These are phyloP conservation scores for Fukomys damarensis DNA, from an alignment of 2,113 vertebrate genomes.

Conservation along the genomic window DNA sequence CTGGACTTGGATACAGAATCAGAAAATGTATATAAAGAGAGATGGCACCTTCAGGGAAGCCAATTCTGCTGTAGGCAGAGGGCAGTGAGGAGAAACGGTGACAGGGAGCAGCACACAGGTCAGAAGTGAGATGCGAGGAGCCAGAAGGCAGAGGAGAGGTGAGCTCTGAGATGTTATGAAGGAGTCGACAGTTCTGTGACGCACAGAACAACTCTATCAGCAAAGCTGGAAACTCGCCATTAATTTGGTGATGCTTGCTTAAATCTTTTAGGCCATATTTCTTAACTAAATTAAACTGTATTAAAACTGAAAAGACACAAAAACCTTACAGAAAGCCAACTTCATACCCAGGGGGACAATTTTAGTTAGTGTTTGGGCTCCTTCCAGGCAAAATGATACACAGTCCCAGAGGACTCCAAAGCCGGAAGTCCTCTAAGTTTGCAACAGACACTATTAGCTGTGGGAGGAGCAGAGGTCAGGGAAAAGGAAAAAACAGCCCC, in stretches of 20 bases:
- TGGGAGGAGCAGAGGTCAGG: slow-evolving; percentile 43
- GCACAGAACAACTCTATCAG: not conserved
- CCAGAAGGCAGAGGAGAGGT: not conserved
- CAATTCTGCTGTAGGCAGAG: not conserved
- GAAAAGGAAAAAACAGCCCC: not conserved
- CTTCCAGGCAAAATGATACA: slow-evolving; percentile 69
- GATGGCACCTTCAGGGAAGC: not conserved
- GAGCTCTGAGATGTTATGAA: not conserved
- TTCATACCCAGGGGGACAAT: slow-evolving; percentile 44
- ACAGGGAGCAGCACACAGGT: not conserved
- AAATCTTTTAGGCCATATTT: slow-evolving; percentile 19
- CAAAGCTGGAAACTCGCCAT: not conserved
- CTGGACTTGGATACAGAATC: not conserved
- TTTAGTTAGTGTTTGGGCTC: slow-evolving; percentile 57
- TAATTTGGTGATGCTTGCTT: not conserved
- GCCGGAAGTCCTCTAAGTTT: slow-evolving; percentile 56
- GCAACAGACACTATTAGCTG: slow-evolving; percentile 43
- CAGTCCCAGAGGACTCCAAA: slow-evolving; percentile 47
- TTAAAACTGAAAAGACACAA: slow-evolving; percentile 61
- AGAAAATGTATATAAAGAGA: not conserved
- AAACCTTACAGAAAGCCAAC: slow-evolving; percentile 19
- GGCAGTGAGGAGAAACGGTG: not conserved
- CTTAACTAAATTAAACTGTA: slow-evolving; percentile 32
- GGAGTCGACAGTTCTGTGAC: not conserved
- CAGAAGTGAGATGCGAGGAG: not conserved